Base-by-base conservation (phyloP, 2,113 vertebrate species). In the Bufo bufo region DNA sequence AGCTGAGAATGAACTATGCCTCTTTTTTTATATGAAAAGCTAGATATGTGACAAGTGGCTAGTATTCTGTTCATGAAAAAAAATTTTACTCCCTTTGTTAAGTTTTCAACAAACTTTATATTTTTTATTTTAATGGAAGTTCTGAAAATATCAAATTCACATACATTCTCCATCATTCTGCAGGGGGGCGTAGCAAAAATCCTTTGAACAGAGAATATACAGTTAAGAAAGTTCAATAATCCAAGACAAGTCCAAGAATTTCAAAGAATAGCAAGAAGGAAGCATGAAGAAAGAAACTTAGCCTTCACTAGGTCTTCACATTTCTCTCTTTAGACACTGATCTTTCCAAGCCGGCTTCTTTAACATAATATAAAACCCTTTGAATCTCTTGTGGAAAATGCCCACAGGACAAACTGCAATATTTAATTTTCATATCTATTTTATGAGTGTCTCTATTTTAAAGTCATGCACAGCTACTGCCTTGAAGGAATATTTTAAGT, bases 341-440 rank as follows among this genome's bases (percentile, higher is more conserved):
- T 65, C 58, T 77, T 84, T 88, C 71, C 80, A 59, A 77, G 71
- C 17, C 65, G 87, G 81, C 58, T 88, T 88, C 80, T 88, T 77
- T 83, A 77, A 82, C 52, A 63, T 65, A 52, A 82, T 83, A 72
- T 82, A 82, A 86, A 83, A 65, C 58, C 66, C 77, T 83, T 82
- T 88, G 69, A 84, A 88, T 88, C 80, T 59, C 71, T 19, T 77
- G 80, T 56, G 81, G 59, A 88, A 49, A 77, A 77, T 84, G 54
- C 71, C 56, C 80, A 88, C 16, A 84, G 79, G 79, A 65, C 63
- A 65, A 61, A 16, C 80, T 77, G 47, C 58, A 75, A 56, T 43
- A 54, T 74, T 84, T 84, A 71, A 77, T 88, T 87, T 87, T 50
- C 47, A 66, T 77, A 19, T 20, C 54, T 77, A 47, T 58, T 83